Base-by-base conservation (phyloP, 2,888 invertebrate species). In the Agrochola lota region DNA sequence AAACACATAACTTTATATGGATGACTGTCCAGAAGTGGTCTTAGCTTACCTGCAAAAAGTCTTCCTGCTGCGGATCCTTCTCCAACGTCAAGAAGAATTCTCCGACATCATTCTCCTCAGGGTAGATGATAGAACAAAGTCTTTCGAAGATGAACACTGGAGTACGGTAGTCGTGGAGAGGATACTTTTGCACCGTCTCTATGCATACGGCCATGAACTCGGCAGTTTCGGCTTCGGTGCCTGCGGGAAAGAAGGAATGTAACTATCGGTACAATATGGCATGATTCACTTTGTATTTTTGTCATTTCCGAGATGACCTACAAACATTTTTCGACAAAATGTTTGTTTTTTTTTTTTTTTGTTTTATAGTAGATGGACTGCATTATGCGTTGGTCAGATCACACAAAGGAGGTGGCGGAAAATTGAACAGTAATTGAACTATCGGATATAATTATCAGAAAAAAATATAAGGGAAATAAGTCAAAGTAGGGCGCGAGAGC, bases 11-110 rank as follows among this genome's bases (percentile, higher is more conserved):
- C 0, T 23, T 52, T 23, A 52, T 8, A 52, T 52, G 52, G 52
- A n/a, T 20, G 23, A 23, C 23, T 55, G 7, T 52, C 52, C 2
- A 52, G 52, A 55, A 23, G 9, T 55, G 9, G 55, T 55, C 55
- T 23, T 23, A 55, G 23, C 23, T 55, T 85, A 97, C 98, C 96
- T 99, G 99, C 88, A 99, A 97, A 95, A 99, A 99, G 96, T 99
- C 99, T 95, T 99, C 99, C 91, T 99, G 99, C 90, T 99, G 99
- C 0, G 99, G 99, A 96, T 99, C 99, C 93, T 99, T 99, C 93
- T 99, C 99, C 9, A 99, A 97, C 0, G 99, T 99, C 81, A 99
- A 97, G 97, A 99, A 99, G 96, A 99, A 99, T 94, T 99, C 99
- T 0, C 99, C 99, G 6, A 99, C 98, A 92, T 99, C 99, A 91